phyloP scores from a whole-genome alignment of 2,113 vertebrate genomes.

The Tauraco erythrolophus region DNA sequence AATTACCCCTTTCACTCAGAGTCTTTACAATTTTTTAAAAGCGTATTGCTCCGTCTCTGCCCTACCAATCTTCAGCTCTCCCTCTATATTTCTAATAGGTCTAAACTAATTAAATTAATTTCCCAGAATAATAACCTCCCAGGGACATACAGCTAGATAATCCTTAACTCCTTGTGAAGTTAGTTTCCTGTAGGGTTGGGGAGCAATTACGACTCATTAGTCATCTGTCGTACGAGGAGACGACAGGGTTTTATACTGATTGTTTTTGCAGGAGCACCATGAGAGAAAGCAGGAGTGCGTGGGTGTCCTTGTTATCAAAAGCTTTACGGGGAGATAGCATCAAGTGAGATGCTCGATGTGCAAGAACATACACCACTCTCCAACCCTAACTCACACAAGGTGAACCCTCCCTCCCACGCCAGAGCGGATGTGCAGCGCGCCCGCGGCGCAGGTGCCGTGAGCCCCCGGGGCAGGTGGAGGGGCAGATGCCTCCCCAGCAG shows the following conservation, averaged over 20 bases:
- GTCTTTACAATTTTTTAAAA: constrained; percentile 16
- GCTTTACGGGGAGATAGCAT: background rate
- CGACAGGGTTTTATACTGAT: background rate
- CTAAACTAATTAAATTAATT: constrained; percentile 79
- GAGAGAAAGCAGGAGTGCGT: accelerated
- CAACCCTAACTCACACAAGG: background rate
- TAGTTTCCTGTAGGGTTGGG: constrained; percentile 60
- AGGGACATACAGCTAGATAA: constrained; percentile 52
- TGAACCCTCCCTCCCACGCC: background rate
- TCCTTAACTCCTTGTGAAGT: constrained; percentile 55
- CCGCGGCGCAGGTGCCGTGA: accelerated
- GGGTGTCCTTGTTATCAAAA: background rate
- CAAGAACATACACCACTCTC: background rate
- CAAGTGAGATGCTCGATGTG: background rate
- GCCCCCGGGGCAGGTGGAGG: background rate
- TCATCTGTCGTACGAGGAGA: background rate
- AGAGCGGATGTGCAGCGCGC: background rate
- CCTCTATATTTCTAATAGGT: constrained; percentile 55
- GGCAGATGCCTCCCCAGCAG: accelerated
- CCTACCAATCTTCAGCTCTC: constrained; percentile 38
- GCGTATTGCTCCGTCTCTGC: constrained; percentile 14
- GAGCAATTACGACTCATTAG: constrained; percentile 72
- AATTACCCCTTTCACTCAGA: background rate
- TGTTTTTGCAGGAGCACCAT: background rate
- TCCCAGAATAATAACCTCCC: constrained; percentile 70